Evolutionary conservation across 2,797 vertebrate species (phyloP), one percentile per base, ranked within the genome.

Genomic region (Lepilemur ruficaudatus): DNA sequence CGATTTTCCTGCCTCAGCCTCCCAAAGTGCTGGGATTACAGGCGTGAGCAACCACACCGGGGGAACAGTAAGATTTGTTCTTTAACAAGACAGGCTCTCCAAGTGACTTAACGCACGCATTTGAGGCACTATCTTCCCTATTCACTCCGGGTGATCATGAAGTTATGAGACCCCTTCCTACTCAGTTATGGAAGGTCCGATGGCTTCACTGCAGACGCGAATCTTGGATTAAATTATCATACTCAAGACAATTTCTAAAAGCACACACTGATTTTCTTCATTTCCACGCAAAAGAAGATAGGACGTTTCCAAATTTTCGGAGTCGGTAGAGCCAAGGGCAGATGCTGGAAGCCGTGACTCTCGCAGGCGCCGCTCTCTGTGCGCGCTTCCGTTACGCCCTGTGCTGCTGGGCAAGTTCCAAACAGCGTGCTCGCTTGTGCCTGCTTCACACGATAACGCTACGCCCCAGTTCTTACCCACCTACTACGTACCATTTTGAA

Each of bases 401-500:
- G 14, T 4, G 23, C 35, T 6, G 10, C 11, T n/a, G 1, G 63
- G 23, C 4, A 43, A 50, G 35, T 28, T 22, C 28, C 41, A 0
- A 48, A 57, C 30, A 93, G 79, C 30, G 69, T 43, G 3, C 43
- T 0, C 0, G 10, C 7, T 41, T 75, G 20, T 4, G 59, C 9
- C 17, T 10, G 32, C 48, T 8, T 72, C 50, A 2, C 46, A 38
- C 12, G 22, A 0, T 38, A 22, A 28, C 10, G 3, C 30, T 20
- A 6, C 35, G 3, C 41, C 41, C 15, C 35, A 59, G 50, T 3
- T 52, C 30, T 57, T 57, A 84, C 22, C 57, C 11, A 1, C 48
- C 28, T 18, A 6, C 70, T 67, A 98, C 98, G 97, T 98, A 99
- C 99, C 99, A 99, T 99, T 99, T 97, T 99, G 99, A 98, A 99